Evolutionary conservation across 1,140 invertebrate genomes (phyloP), one percentile per base, ranked within the genome.

Genomic region (Halesus radiatus): DNA sequence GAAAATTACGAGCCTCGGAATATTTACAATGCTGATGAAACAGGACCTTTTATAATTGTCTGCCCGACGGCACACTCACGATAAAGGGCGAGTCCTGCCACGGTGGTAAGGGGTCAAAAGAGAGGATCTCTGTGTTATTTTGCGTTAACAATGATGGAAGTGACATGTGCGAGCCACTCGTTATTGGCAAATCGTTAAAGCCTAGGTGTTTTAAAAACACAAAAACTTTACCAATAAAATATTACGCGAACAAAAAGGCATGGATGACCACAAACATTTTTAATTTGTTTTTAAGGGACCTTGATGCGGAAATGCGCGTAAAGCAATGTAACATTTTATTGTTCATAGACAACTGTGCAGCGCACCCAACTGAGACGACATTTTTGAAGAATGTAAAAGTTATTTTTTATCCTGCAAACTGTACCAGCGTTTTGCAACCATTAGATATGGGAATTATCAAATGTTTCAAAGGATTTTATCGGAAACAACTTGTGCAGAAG

Each of bases 201-300:
- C 74, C 54, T 58, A 76, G 74, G 80, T 86, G 85, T 8, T 37
- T 37, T 37, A 6, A 37, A 37, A 37, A 4, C 7, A 37, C 7
- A 8, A 37, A 37, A 37, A 37, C 32, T 37, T 37, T 37, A 37
- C 7, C 32, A 4, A 6, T 37, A 37, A 37, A 4, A 37, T 37
- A 37, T 37, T 37, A 37, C 32, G 32, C 32, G 7, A 37, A 37
- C 32, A 37, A 37, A 37, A 37, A 37, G 32, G 7, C 32, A 37
- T 8, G 3, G 32, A 37, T 37, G 32, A 60, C 56, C 56, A 60
- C 56, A 60, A 22, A 60, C 56, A 60, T 60, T 60, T 60, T 60
- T 18, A 60, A 60, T 60, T 60, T 60, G 23, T 60, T 60, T 60
- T 20, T 60, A 60, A 60, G 56, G 56, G 56, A 60, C 56, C 20